phyloP scores from a whole-genome alignment of 2,888 invertebrate species.

The Leptogaster cylindrica region DNA sequence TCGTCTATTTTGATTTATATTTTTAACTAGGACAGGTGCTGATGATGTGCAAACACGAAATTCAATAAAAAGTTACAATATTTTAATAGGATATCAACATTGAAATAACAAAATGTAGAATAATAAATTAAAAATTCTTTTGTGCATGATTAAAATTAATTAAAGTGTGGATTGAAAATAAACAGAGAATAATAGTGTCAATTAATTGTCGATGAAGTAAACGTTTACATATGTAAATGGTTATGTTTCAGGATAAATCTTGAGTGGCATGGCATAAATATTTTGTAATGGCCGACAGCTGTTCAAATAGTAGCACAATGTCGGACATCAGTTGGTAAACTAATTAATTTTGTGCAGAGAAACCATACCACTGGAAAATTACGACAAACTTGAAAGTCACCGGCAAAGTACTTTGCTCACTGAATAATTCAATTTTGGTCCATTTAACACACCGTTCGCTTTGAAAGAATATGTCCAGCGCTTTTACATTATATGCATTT shows the following conservation, averaged over 20 bases:
- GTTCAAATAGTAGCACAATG: constrained; percentile 17
- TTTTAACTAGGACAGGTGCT: background rate
- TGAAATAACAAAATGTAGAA: too few relatives aligned
- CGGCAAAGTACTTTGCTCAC: background rate
- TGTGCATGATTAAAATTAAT: constrained; percentile 41
- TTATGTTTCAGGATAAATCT: constrained; percentile 3
- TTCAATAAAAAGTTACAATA: too few relatives aligned
- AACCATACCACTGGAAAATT: constrained; percentile 25
- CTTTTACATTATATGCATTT: too few relatives aligned
- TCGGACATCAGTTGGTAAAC: constrained; percentile 1
- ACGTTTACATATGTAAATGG: constrained; percentile 9
- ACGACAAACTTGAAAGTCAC: background rate
- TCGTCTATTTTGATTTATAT: constrained; percentile 18
- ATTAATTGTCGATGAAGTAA: constrained; percentile 39
- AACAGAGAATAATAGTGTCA: constrained; percentile 40
- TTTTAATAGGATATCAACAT: too few relatives aligned
- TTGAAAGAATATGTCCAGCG: background rate
- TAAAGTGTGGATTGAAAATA: constrained; percentile 42
- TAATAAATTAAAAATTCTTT: constrained; percentile 33
- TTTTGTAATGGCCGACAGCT: constrained; percentile 21
- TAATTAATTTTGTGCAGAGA: constrained; percentile 25
- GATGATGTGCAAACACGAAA: too few relatives aligned
- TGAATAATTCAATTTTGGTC: constrained; percentile 14
- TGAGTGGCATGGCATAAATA: constrained; percentile 37
- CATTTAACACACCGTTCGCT: too few relatives aligned